Percentiles rank a stretch among this genome's conserved stretches.
Evolutionary conservation across 2,888 invertebrate species (phyloP).

Genomic region (Brachylomia viminalis): DNA sequence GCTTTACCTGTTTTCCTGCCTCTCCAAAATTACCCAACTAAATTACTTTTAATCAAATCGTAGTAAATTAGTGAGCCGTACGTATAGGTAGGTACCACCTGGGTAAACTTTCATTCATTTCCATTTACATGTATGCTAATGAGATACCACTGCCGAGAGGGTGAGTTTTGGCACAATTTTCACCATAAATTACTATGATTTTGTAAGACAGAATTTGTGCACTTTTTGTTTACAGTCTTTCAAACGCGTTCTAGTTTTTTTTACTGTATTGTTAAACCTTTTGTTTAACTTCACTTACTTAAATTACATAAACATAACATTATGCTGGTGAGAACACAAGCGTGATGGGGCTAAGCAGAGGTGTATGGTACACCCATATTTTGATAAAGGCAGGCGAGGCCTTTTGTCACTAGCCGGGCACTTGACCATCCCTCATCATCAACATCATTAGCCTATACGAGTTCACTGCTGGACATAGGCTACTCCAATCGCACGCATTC

Average conservation of each 20-base stretch:
- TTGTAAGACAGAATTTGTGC: constrained; percentile 30
- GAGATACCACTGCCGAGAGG: constrained; percentile 23
- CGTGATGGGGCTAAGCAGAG: not conserved
- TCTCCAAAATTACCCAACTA: not conserved
- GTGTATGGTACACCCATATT: not conserved
- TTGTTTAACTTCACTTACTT: not conserved
- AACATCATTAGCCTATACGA: too few species aligned
- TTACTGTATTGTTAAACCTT: not conserved
- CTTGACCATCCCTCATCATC: too few species aligned
- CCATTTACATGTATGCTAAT: constrained; percentile 56
- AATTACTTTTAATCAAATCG: constrained; percentile 7
- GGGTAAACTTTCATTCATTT: constrained; percentile 39
- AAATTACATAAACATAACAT: not conserved
- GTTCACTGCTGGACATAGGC: too few species aligned
- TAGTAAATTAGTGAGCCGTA: constrained; percentile 2
- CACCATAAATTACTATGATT: constrained; percentile 37
- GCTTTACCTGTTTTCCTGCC: not conserved
- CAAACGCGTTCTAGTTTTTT: not conserved
- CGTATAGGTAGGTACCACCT: constrained; percentile 1
- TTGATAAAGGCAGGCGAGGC: not conserved
- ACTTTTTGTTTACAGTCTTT: not conserved
- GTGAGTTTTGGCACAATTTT: constrained; percentile 26
- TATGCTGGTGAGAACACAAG: too few species aligned
- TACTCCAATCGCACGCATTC: not conserved
- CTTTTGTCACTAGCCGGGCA: too few species aligned